These are phyloP conservation scores for Agrochola macilenta DNA, from an alignment of 2,888 invertebrate genomes.

Conservation along the genomic window DNA sequence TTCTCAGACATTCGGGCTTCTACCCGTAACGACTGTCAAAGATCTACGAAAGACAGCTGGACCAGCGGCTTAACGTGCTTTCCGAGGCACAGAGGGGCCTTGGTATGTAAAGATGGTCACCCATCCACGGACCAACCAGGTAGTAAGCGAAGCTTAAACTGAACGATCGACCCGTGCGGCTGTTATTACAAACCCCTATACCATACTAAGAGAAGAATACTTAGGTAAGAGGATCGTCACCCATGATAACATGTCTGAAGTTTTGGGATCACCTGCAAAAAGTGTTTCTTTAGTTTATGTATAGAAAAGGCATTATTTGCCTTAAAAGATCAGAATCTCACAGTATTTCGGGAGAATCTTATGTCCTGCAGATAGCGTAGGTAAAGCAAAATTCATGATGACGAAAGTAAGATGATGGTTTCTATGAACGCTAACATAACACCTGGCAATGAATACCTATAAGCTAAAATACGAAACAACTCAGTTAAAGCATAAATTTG, in stretches of 20 bases:
- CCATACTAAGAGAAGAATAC: neutral
- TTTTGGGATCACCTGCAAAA: neutral
- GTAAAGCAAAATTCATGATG: neutral
- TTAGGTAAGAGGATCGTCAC: neutral
- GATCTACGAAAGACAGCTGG: too few relatives aligned
- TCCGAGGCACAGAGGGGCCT: too few relatives aligned
- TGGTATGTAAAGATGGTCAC: too few relatives aligned
- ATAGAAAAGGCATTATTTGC: neutral
- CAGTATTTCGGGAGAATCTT: neutral
- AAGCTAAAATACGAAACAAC: too few relatives aligned
- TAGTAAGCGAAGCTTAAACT: too few relatives aligned
- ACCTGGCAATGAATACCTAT: neutral
- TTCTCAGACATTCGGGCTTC: too few relatives aligned
- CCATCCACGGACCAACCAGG: too few relatives aligned
- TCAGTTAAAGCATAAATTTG: too few relatives aligned
- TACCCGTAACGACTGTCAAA: too few relatives aligned
- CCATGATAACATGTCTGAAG: neutral
- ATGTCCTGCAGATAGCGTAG: neutral
- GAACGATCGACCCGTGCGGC: too few relatives aligned
- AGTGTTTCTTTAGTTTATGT: neutral
- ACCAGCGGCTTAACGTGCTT: too few relatives aligned
- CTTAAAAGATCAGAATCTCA: neutral
- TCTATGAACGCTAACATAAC: neutral
- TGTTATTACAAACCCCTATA: too few relatives aligned
- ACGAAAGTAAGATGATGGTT: neutral